Evolutionary conservation across 2,888 invertebrate genomes (phyloP).

Genomic region (Microctonus brassicae): DNA sequence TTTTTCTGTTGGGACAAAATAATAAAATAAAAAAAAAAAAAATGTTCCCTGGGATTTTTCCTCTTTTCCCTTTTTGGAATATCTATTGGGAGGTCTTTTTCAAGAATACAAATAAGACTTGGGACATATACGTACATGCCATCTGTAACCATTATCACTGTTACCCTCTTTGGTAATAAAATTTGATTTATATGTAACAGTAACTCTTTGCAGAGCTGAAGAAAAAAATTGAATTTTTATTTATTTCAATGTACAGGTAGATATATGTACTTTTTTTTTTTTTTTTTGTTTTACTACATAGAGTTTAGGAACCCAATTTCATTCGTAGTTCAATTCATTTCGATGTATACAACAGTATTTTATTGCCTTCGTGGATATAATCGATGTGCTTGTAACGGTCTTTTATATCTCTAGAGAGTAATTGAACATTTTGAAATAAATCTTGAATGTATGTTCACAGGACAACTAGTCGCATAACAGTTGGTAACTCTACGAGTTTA

Average conservation of each 20-base stretch:
- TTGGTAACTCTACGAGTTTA: constrained; percentile 71
- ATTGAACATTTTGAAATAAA: constrained; percentile 4
- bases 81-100: constrained; percentile 15
- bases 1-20: not conserved
- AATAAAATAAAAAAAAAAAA: not conserved
- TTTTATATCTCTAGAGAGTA: not conserved
- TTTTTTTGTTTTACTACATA: not conserved
- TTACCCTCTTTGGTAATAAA: constrained; percentile 1
- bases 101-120: constrained; percentile 27
- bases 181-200: constrained; percentile 27
- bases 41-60: too few species aligned
- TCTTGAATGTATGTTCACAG: constrained; percentile 42
- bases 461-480: constrained; percentile 51
- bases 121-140: constrained; percentile 11
- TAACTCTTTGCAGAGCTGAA: constrained; percentile 13
- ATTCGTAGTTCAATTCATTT: constrained; percentile 1
- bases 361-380: constrained; percentile 11
- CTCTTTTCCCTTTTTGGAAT: not conserved
- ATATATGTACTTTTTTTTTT: not conserved
- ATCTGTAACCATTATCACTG: constrained; percentile 29
- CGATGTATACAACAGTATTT: not conserved
- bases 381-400: not conserved
- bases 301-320: not conserved
- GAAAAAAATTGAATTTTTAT: constrained; percentile 21
- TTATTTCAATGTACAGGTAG: not conserved